phyloP scores from a whole-genome alignment of 2,888 invertebrate genomes.

The Crossocerus cetratus region DNA sequence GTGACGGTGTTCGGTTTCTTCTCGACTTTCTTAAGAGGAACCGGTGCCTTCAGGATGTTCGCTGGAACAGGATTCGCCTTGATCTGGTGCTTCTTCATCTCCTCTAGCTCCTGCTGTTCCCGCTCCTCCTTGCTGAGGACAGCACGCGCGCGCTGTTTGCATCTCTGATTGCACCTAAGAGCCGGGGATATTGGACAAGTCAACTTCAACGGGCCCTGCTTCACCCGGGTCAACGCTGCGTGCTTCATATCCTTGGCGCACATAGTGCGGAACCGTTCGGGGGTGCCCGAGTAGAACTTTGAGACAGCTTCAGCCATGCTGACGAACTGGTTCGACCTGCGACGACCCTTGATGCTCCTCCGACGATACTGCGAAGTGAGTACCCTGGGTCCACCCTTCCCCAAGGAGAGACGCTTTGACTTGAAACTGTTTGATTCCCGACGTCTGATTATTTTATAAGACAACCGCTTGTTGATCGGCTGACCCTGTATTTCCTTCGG shows the following conservation, averaged over 20 bases:
- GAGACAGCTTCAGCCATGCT: conserved; percentile 79
- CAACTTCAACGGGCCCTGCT: conserved; percentile 53
- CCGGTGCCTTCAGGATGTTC: conserved; percentile 79
- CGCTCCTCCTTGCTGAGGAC: conserved; percentile 81
- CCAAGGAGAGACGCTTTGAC: background rate
- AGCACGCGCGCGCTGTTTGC: conserved; percentile 77
- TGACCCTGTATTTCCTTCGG: background rate
- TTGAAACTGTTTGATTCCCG: background rate
- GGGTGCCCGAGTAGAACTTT: conserved; percentile 79
- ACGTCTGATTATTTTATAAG: background rate
- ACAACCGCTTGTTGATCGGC: background rate
- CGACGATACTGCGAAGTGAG: conserved; percentile 52
- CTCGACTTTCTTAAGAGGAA: conserved; percentile 71
- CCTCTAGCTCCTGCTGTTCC: conserved; percentile 82
- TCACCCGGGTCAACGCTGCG: conserved; percentile 48
- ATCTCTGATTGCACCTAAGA: conserved; percentile 64
- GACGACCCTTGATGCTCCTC: conserved; percentile 33
- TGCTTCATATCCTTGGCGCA: conserved; percentile 43
- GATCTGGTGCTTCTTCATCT: conserved; percentile 83
- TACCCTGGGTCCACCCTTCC: conserved; percentile 22
- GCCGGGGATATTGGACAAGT: conserved; percentile 69
- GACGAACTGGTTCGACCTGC: conserved; percentile 69
- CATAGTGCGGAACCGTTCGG: conserved; percentile 78
- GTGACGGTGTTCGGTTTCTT: conserved; percentile 81
- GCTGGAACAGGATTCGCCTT: conserved; percentile 83